These are phyloP conservation scores for Streptopelia turtur DNA, from an alignment of 2,797 vertebrate species.

Conservation along the genomic window DNA sequence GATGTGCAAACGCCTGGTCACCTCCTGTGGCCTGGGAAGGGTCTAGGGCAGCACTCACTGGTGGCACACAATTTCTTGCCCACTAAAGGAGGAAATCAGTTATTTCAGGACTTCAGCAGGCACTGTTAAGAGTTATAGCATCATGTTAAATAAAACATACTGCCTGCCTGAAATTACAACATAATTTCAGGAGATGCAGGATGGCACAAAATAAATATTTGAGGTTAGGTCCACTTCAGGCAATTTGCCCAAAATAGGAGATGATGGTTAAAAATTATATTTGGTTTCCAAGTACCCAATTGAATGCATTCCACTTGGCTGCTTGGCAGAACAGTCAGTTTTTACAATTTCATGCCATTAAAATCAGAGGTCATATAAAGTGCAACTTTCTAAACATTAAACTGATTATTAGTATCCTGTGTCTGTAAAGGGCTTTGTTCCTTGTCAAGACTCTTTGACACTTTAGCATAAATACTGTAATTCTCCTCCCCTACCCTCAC, in stretches of 20 bases:
- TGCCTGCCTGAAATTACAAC: neutral
- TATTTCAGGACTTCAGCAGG: neutral
- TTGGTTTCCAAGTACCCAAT: slow-evolving; percentile 18
- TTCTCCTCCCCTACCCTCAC: neutral
- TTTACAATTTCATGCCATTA: neutral
- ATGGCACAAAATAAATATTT: neutral
- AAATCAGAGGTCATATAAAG: slow-evolving; percentile 22
- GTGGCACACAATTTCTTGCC: neutral
- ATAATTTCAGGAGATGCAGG: neutral
- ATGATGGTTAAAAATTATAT: neutral
- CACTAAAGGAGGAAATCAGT: neutral
- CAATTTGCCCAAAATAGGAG: slow-evolving; percentile 16
- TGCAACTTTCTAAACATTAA: slow-evolving; percentile 8
- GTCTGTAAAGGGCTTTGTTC: neutral
- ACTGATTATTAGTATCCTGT: slow-evolving; percentile 16
- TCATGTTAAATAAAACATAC: neutral
- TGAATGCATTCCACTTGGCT: slow-evolving; percentile 25
- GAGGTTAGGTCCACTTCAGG: slow-evolving; percentile 7
- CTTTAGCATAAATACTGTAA: neutral
- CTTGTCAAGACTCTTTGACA: neutral
- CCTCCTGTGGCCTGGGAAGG: neutral
- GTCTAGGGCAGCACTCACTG: neutral
- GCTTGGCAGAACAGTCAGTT: neutral
- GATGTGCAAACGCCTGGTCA: neutral
- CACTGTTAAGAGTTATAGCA: neutral